Base-by-base conservation (phyloP, 2,888 invertebrate genomes). In the Cosmia pyralina region DNA sequence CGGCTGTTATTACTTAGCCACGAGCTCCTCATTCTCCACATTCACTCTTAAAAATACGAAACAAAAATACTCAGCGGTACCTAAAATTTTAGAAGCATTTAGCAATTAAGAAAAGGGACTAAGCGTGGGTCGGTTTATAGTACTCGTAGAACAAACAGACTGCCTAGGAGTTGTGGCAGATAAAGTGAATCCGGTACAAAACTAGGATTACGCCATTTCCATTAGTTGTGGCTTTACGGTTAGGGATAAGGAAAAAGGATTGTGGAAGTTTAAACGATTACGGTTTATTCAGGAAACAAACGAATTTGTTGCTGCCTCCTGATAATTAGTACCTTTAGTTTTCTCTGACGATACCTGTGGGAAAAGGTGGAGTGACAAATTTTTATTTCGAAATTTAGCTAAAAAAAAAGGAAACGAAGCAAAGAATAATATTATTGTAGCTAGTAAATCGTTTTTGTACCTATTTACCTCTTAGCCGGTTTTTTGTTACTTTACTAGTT, bases 221-320 rank as follows among this genome's bases (percentile, higher is more conserved):
- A 74, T 74, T 84, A 73, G 75, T 74, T n/a, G 68, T 65, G 75
- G 68, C 52, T 73, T 80, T 80, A 80, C 44, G 74, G 64, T 55
- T 55, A 41, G 28, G 55, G 34, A 19, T 62, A 52, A 62, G 41
- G 68, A 71, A 83, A 65, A 71, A 79, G 83, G 72, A 65, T 83
- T 50, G 44, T 34, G 48, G 15, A 50, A 65, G 34, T 83, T 79
- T 58, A 59, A 83, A 72, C 58, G 62, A 59, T 59, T 77, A n/a
- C 46, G 28, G 57, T 68, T 59, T 53, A 53, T 76, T 65, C 58
- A 76, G 82, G 38, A 22, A 62, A 82, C 82, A 81, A 60, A 55
- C 15, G 22, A 57, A 52, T 76, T 76, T 53, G 41, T 22, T 28
- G 17, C 28, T 50, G 28, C 19, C 17, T n/a, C 11, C 19, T 59